Evolutionary conservation across 2,797 vertebrate genomes (phyloP), one percentile per base, ranked within the genome.

Genomic region (Amniataba percoides): DNA sequence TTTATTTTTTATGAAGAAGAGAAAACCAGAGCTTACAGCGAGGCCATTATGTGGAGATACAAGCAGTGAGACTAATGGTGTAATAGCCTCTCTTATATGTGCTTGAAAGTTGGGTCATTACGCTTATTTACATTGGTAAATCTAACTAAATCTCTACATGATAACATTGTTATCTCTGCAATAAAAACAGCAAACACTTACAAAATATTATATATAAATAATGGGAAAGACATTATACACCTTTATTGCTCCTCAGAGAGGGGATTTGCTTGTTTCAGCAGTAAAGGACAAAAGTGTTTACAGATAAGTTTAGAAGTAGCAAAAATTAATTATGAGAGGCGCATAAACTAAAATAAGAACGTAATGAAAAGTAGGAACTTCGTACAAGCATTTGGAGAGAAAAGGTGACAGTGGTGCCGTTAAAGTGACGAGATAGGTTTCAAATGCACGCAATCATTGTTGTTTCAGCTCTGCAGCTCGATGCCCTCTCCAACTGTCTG

Each of bases 391-490:
- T 36, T 36, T 36, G 34, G 34, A 36, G 34, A 36, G 6, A 8
- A 36, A 36, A 36, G 34, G 34, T 7, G 1, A 8, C 34, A 36
- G 34, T 36, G 34, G 3, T 36, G 34, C 6, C 34, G 4, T 36
- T 36, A 60, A 60, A 40, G 23, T 31, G 27, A 31, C 3, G 27
- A 3, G 27, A 31, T 49, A 43, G 11, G 27, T 60, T 68, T 78
- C 48, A 55, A 66, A 57, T 70, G 12, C 8, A 13, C 6, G 8
- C 72, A 83, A 86, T 90, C 83, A 21, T 19, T 91, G 90, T 92
- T 93, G 76, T 89, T 83, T 77, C 86, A 91, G 83, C 70, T 74
- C 74, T 13, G 48, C 55, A 14, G 74, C 79, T 75, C 57, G 80
- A 79, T 86, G 80, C 65, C 83, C 82, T 83, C n/a, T 23, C 56